Conservation (phyloP, 2,797 vertebrate genomes). For the Rhinogobio ventralis region DNA sequence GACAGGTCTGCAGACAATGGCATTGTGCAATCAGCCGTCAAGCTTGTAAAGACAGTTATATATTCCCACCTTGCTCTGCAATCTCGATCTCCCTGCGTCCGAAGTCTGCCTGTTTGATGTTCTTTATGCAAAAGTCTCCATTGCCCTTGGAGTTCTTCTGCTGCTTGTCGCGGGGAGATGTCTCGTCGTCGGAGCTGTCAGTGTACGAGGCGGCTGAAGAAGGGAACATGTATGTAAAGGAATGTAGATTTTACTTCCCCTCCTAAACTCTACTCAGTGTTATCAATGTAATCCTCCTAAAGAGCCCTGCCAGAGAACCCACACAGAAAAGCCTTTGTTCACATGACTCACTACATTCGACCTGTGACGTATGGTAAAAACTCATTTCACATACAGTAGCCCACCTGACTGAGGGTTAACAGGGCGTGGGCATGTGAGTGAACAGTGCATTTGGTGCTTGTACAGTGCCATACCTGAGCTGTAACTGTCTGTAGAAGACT, state of each 20-base stretch:
- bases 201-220: conserved; percentile 95
- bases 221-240: conserved; percentile 6
- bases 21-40: neutral
- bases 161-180: conserved; percentile 96
- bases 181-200: conserved; percentile 98
- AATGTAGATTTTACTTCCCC: neutral
- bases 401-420: conserved; percentile 13
- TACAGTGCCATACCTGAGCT: conserved; percentile 86
- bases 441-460: neutral
- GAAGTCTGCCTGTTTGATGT: conserved; percentile 98
- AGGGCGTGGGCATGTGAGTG: neutral
- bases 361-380: too few relatives aligned
- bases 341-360: neutral
- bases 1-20: neutral
- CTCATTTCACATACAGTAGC: neutral
- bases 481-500: conserved; percentile 99
- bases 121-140: conserved; percentile 97
- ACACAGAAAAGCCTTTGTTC: conserved; percentile 7
- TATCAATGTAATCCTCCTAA: conserved; percentile 29
- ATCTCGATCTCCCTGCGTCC: conserved; percentile 98
- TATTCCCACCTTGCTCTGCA: conserved; percentile 89
- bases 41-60: conserved; percentile 10
- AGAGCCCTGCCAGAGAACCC: neutral
- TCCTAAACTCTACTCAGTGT: neutral
- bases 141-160: conserved; percentile 97